A percentile compares a stretch with the other conserved stretches of the same genome.
Evolutionary conservation across 2,113 vertebrate genomes (phyloP).

Genomic region (Chionomys nivalis): DNA sequence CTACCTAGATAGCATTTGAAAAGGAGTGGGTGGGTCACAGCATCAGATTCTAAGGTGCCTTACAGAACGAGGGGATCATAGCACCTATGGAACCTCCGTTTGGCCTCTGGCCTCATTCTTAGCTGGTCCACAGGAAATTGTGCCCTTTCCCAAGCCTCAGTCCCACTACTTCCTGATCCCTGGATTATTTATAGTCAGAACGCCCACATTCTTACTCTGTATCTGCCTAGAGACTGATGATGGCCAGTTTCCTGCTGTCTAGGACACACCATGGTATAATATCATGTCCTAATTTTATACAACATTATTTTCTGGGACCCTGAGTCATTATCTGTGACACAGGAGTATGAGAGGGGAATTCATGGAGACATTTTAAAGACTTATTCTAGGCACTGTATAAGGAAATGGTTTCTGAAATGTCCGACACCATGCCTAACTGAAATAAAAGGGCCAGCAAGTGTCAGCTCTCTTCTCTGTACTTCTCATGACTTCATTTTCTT

Average conservation of each 20-base stretch:
- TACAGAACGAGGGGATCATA: background rate
- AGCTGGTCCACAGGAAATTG: background rate
- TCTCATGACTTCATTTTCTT: background rate
- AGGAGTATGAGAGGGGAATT: background rate
- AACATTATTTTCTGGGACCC: background rate
- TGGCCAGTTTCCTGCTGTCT: background rate
- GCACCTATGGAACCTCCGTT: background rate
- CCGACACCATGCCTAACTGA: background rate
- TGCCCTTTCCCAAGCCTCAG: background rate
- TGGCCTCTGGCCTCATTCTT: background rate
- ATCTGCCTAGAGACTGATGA: background rate
- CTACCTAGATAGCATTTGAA: background rate
- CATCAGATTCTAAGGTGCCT: background rate
- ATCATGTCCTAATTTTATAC: background rate
- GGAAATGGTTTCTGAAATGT: background rate
- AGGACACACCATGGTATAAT: background rate
- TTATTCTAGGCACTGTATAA: background rate
- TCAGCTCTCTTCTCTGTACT: background rate
- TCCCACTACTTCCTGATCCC: background rate
- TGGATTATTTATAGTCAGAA: fast-evolving
- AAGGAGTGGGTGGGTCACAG: background rate
- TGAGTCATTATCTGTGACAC: background rate
- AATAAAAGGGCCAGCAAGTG: background rate
- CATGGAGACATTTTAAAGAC: background rate
- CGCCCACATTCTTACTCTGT: background rate